Evolutionary conservation across 2,888 invertebrate genomes (phyloP).

Genomic region (Leucoptera coffeella): DNA sequence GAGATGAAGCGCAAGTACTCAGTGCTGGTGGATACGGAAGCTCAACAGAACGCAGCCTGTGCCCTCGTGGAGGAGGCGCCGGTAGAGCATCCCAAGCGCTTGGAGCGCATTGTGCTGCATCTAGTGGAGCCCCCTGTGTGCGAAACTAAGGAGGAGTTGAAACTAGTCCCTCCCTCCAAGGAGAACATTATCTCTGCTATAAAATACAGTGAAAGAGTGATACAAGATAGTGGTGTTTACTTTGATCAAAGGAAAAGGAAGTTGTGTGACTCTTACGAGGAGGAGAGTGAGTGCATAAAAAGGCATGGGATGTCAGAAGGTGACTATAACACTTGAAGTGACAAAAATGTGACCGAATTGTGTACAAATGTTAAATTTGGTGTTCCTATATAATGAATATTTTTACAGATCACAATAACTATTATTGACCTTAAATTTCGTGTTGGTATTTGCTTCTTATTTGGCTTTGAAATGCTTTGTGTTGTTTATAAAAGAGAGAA

Average conservation of each 20-base stretch:
- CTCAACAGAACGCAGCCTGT: slow-evolving; percentile 18
- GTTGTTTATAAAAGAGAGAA: too few relatives aligned
- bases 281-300: slow-evolving; percentile 22
- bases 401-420: too few relatives aligned
- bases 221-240: slow-evolving; percentile 33
- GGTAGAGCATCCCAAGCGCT: slow-evolving; percentile 63
- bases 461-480: too few relatives aligned
- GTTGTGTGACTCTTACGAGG: slow-evolving; percentile 16
- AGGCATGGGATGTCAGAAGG: too few relatives aligned
- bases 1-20: slow-evolving; percentile 79
- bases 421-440: too few relatives aligned
- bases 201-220: slow-evolving; percentile 38
- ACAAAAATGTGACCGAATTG: too few relatives aligned
- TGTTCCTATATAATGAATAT: too few relatives aligned
- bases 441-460: too few relatives aligned
- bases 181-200: slow-evolving; percentile 43
- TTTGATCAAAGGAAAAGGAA: slow-evolving; percentile 38
- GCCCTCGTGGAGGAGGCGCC: slow-evolving; percentile 26
- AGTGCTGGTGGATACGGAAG: slow-evolving; percentile 55
- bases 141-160: slow-evolving; percentile 27
- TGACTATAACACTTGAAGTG: too few relatives aligned
- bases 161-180: slow-evolving; percentile 35
- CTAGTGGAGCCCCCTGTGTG: slow-evolving; percentile 38
- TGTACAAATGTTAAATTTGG: too few relatives aligned
- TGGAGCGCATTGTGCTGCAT: slow-evolving; percentile 68